Evolutionary conservation across 2,113 vertebrate species (phyloP).

Genomic region (Phodopus roborovskii): DNA sequence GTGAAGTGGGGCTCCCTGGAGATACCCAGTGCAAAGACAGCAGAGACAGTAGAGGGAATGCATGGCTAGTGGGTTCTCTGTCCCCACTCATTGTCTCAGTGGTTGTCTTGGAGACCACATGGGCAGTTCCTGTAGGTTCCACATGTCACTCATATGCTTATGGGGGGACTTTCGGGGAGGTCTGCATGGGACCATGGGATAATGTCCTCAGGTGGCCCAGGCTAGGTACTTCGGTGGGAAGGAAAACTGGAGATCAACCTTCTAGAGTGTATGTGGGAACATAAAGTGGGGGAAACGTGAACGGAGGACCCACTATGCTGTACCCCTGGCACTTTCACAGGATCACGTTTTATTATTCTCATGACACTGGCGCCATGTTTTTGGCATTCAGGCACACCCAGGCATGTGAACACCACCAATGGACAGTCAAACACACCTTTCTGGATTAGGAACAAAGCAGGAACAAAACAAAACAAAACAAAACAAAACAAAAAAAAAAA

Average conservation of each 20-base stretch:
- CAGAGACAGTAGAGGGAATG: neutral
- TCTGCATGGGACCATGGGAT: neutral
- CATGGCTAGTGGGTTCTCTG: neutral
- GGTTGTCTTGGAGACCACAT: neutral
- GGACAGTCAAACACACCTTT: neutral
- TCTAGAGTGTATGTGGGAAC: no score
- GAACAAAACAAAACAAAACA: neutral
- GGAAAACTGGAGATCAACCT: neutral
- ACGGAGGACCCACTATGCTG: neutral
- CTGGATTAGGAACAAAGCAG: neutral
- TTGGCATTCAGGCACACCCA: neutral
- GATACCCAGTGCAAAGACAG: neutral
- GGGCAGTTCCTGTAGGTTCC: neutral
- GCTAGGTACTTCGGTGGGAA: neutral
- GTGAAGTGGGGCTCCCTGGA: neutral
- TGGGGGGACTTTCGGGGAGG: neutral
- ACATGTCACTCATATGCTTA: neutral
- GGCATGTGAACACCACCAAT: neutral
- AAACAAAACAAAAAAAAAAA: no score
- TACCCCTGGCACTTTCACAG: neutral
- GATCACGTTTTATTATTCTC: neutral
- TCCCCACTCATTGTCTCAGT: neutral
- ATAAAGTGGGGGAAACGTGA: neutral
- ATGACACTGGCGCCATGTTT: neutral
- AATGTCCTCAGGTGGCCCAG: neutral